Evolutionary conservation across 2,888 invertebrate genomes (phyloP), one percentile per base, ranked within the genome.

Genomic region (Noctua janthe): DNA sequence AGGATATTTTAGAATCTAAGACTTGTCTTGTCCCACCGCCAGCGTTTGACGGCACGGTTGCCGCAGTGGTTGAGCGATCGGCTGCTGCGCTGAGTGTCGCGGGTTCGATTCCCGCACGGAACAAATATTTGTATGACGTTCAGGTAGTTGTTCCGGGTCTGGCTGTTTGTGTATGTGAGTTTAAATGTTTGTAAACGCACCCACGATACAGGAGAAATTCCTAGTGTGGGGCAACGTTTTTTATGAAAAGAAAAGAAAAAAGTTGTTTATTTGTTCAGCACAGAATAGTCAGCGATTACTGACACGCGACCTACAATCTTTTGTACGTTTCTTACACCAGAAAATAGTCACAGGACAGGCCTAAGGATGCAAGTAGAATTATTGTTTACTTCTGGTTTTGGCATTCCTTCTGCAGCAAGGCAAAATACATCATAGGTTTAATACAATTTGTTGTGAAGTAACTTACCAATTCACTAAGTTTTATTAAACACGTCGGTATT

Each of bases 401-500:
- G 29, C 49, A 23, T 23, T 23, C 10, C 10, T 66, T 13, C 15
- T 43, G 13, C 20, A 17, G 35, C 35, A 54, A 43, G 35, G 15
- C 17, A 29, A 1, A 51, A 17, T n/a, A 51, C n/a, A 20, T 43
- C 62, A 13, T 67, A 23, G 8, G 2, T 29, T 3, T 7, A 23
- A 6, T 4, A 66, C 17, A 29, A 49, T n/a, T 43, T 43, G 20
- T 56, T 49, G 4, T 8, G 3, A 4, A 56, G 59, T 11, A 62
- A 93, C 95, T 94, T 91, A 97, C 97, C 90, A 97, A 92, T 94
- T 97, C 97, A 74, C 95, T 88, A 62, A 96, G 94, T 94, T 97
- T 97, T 76, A 97, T 95, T 82, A 96, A 85, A 92, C 96, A 97
- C 23, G 97, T 96, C 62, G 97, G 97, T 92, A 96, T 94, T 92